Conservation (phyloP, 2,888 invertebrate genomes). For the Prenolepis imparis region DNA sequence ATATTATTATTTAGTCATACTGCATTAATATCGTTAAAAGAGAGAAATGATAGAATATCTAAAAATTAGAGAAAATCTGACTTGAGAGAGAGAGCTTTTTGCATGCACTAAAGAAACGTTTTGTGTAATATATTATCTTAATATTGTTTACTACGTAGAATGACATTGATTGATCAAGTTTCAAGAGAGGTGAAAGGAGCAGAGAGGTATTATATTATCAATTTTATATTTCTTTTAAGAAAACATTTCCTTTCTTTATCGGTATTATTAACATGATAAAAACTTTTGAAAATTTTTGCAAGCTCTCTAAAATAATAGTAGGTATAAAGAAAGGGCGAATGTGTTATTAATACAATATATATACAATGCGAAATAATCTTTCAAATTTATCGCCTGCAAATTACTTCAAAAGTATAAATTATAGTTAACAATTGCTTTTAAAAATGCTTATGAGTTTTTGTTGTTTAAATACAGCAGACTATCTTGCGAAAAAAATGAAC, state of each 20-base stretch:
- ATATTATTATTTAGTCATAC: background rate
- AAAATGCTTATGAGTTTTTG: slow-evolving; percentile 37
- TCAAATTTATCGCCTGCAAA: slow-evolving; percentile 29
- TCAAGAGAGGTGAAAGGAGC: background rate
- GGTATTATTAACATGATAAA: background rate
- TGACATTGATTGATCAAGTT: slow-evolving; percentile 9
- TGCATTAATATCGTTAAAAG: background rate
- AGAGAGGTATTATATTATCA: background rate
- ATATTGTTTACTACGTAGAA: background rate
- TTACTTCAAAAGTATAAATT: slow-evolving; percentile 44
- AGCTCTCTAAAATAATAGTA: background rate
- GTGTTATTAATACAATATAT: slow-evolving; percentile 27
- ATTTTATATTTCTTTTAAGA: background rate
- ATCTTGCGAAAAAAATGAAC: slow-evolving; percentile 10
- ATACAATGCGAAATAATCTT: slow-evolving; percentile 8
- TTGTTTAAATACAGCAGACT: background rate
- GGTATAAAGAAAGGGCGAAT: background rate
- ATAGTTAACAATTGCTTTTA: slow-evolving; percentile 32
- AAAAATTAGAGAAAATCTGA: slow-evolving; percentile 3
- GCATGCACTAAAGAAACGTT: background rate
- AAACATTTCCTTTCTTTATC: background rate
- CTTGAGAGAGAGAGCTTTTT: background rate
- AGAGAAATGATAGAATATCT: background rate
- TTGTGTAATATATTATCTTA: background rate
- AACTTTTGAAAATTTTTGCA: background rate